phyloP scores from a whole-genome alignment of 2,797 vertebrate genomes.

The Clamator glandarius region DNA sequence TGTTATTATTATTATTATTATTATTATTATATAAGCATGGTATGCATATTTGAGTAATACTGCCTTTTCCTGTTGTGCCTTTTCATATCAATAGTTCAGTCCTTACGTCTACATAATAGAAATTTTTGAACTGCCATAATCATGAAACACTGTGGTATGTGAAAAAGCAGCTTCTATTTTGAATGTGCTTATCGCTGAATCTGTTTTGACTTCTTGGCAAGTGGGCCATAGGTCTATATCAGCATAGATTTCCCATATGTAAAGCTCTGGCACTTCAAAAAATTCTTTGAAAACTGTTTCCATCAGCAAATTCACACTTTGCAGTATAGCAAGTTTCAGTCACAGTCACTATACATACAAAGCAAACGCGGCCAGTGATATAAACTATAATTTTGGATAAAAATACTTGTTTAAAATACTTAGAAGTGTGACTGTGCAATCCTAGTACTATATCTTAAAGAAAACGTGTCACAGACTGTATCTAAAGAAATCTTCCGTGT shows the following conservation, averaged over 20 bases:
- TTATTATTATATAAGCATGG: neutral
- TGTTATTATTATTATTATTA: no score
- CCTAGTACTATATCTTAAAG: neutral
- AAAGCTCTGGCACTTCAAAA: neutral
- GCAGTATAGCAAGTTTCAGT: neutral
- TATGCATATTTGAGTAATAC: neutral
- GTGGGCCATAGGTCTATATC: neutral
- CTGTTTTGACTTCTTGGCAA: neutral
- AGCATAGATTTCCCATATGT: neutral
- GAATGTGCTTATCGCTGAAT: neutral
- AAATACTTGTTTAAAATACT: neutral
- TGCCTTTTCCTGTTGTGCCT: neutral
- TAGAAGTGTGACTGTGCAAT: neutral
- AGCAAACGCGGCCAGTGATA: accelerated
- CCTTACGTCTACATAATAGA: neutral
- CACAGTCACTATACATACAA: neutral
- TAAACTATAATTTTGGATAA: neutral
- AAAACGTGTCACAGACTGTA: neutral
- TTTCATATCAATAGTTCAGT: neutral
- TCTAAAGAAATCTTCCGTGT: neutral
- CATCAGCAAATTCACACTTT: neutral
- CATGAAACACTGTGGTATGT: neutral
- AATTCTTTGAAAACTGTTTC: neutral
- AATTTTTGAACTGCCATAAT: neutral
- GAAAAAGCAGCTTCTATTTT: neutral